phyloP scores from a whole-genome alignment of 2,797 vertebrate species.

The Enteromius mattozi region DNA sequence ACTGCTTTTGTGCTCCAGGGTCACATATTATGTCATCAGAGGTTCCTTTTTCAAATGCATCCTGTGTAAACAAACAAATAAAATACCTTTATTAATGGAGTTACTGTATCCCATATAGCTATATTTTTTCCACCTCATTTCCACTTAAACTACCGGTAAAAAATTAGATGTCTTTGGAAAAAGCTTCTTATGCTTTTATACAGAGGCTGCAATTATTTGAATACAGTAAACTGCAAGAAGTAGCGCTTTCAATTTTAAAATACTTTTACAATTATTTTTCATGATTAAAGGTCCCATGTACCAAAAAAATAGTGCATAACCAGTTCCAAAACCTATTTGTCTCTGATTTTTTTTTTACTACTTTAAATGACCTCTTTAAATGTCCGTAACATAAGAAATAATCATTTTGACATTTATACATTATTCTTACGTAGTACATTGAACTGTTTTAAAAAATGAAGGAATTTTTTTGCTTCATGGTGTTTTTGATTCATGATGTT shows the following conservation, averaged over 20 bases:
- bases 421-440: neutral
- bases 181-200: neutral
- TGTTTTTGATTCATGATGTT: neutral
- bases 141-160: neutral
- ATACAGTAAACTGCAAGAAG: neutral
- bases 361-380: neutral
- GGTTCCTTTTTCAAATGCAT: neutral
- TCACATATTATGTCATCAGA: neutral
- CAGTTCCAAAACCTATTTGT: neutral
- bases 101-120: neutral
- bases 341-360: neutral
- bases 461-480: neutral
- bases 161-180: neutral
- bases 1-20: neutral
- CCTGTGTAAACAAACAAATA: conserved; percentile 45
- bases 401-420: neutral
- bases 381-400: neutral
- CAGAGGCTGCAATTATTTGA: neutral
- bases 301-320: neutral
- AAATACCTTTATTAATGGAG: neutral
- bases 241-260: neutral
- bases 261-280: neutral
- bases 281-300: neutral
- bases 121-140: neutral
- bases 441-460: neutral